Conservation (phyloP, 2,888 invertebrate species). For the Lepas anatifera region DNA sequence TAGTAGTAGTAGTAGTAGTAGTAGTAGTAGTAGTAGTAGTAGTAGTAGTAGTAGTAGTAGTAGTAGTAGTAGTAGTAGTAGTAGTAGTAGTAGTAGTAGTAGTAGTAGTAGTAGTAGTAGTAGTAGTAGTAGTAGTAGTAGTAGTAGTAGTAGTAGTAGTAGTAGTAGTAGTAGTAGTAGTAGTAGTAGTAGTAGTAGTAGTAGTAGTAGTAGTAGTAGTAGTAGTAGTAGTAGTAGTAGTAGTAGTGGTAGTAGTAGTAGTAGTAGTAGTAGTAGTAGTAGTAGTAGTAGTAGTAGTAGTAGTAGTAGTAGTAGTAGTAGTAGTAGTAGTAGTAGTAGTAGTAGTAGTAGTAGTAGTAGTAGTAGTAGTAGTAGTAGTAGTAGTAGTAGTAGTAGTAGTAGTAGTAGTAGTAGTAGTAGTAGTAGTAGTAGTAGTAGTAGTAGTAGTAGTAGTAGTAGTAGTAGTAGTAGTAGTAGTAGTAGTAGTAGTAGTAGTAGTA, state of each 20-base stretch:
- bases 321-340: neutral
- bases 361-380: neutral
- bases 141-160: slow-evolving; percentile 3
- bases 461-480: neutral
- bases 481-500: neutral
- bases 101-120: neutral
- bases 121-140: slow-evolving; percentile 3
- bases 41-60: slow-evolving; percentile 3
- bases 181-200: neutral
- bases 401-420: neutral
- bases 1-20: neutral
- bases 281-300: neutral
- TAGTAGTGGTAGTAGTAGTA: neutral
- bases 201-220: neutral
- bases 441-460: neutral
- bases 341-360: neutral
- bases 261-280: neutral
- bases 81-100: neutral
- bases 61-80: slow-evolving; percentile 3
- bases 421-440: neutral
- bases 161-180: neutral
- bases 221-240: neutral
- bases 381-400: neutral
- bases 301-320: neutral
- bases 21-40: neutral